Base-by-base conservation (phyloP, 2,797 vertebrate genomes). In the Knipowitschia caucasica region DNA sequence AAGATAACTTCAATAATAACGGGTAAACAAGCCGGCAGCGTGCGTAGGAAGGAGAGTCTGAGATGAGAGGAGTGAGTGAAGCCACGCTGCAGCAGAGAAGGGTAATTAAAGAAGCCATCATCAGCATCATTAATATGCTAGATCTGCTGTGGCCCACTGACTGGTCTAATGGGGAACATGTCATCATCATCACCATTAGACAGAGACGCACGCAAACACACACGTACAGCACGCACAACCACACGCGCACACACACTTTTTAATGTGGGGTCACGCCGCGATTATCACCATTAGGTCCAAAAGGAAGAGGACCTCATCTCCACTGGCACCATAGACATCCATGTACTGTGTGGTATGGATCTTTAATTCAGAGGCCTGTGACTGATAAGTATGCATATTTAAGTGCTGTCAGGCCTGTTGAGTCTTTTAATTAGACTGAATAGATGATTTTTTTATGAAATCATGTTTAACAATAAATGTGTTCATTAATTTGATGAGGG, bases 371-470 rank as follows among this genome's bases (percentile, higher is more conserved):
- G 65, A 67, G 69, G 67, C 68, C 76, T 80, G 84, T 84, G 86
- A 88, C 75, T 89, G 85, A 89, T 87, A 87, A 91, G 88, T 89
- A 85, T 89, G 80, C 87, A 88, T 90, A 88, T 91, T 90, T 86
- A 89, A 91, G 83, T 85, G 78, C 88, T 88, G 79, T 83, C 85
- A 84, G 85, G 80, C 79, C 84, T 80, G 70, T 73, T 74, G 78
- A 78, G 82, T 82, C 74, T 89, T 88, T 89, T 91, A 92, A 92
- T 92, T 91, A 89, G 84, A 84, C 77, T 71, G 80, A 83, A 81
- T 81, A 80, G 77, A 89, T 90, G 71, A 85, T 90, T 89, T 82
- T 88, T 91, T 90, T 87, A 91, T 86, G 85, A 69, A 86, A 88
- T 82, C 68, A 73, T 86, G 82, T 90, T 89, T 91, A 89, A 89